Conservation (phyloP, 2,888 invertebrate genomes). For the Muschampia plurimacula region DNA sequence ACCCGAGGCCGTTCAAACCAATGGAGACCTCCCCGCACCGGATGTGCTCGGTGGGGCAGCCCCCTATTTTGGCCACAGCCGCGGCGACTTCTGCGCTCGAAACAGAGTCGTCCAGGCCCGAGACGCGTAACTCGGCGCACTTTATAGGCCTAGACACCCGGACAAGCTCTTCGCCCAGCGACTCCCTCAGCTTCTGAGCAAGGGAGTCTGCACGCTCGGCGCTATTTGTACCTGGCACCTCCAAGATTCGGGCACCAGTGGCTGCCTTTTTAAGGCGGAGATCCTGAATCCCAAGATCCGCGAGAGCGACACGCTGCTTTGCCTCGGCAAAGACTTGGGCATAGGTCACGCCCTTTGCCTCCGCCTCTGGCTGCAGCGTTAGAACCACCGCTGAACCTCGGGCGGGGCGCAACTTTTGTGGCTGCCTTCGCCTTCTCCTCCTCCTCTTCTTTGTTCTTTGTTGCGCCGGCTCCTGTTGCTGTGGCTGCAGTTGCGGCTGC, state of each 20-base stretch:
- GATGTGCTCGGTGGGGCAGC: neutral
- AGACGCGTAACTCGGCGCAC: neutral
- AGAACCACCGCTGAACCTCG: neutral
- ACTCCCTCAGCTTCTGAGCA: neutral
- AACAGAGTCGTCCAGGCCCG: constrained; percentile 7
- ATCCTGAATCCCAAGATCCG: neutral
- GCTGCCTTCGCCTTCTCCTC: too few relatives aligned
- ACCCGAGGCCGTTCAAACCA: neutral
- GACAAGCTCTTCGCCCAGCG: neutral
- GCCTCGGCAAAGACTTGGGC: constrained; percentile 6
- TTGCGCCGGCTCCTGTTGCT: neutral
- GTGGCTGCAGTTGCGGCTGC: neutral
- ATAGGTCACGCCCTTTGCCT: neutral
- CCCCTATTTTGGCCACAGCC: neutral
- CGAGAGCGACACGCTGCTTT: neutral
- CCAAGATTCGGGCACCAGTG: constrained; percentile 3
- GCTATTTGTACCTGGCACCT: neutral
- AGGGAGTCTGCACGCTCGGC: neutral
- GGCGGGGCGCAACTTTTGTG: neutral
- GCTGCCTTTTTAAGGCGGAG: neutral
- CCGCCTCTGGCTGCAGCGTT: constrained; percentile 5
- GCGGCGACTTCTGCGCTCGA: neutral
- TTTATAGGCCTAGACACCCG: neutral
- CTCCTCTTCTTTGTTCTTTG: neutral
- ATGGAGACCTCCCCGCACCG: neutral